A percentile compares a stretch with the other conserved stretches of the same genome.
These are phyloP conservation scores for Phrynosoma blainvillii DNA, from an alignment of 2,113 vertebrate species.

Conservation along the genomic window DNA sequence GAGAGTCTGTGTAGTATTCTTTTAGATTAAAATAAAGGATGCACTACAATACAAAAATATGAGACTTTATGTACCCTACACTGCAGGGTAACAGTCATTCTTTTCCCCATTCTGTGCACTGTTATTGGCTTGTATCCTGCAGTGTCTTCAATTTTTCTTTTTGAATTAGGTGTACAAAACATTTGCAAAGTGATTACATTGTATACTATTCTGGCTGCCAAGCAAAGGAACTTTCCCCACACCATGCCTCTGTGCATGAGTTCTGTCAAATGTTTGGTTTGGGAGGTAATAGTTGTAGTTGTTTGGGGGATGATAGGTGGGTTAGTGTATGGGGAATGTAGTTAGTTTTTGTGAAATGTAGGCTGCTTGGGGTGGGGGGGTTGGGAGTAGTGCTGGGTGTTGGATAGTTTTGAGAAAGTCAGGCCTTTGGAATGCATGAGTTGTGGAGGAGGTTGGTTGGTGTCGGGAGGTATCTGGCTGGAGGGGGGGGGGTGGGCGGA, in stretches of 20 bases:
- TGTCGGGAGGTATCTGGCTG: no score
- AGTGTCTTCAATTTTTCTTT: neutral
- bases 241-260: neutral
- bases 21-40: conserved; percentile 9
- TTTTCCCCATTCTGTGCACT: neutral
- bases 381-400: no score
- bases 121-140: neutral
- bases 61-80: neutral
- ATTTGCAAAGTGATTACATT: neutral
- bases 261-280: no score
- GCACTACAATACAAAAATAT: neutral
- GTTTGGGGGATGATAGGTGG: no score
- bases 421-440: no score
- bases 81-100: neutral
- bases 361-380: no score
- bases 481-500: no score
- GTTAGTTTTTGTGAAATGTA: no score
- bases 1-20: neutral
- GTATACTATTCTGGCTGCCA: neutral
- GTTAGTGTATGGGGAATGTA: no score
- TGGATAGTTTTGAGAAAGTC: no score
- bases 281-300: no score
- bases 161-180: neutral
- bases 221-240: neutral
- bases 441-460: no score